These are phyloP conservation scores for Hypanus sabinus DNA, from an alignment of 2,113 vertebrate species.

Conservation along the genomic window DNA sequence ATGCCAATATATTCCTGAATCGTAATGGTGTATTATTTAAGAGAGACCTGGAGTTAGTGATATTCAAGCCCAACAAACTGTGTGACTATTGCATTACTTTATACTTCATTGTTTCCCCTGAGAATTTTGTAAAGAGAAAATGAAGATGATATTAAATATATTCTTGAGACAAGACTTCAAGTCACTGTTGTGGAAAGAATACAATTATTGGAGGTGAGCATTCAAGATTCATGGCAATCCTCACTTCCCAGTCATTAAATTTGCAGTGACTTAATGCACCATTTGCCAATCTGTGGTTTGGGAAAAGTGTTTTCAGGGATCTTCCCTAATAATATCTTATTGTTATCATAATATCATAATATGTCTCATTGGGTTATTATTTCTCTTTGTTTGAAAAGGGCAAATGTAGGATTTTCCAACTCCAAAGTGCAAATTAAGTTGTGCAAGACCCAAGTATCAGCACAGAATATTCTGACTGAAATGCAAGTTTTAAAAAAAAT, in stretches of 20 bases:
- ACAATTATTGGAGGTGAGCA: neutral
- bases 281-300: neutral
- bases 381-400: neutral
- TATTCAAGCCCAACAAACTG: neutral
- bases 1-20: too few relatives aligned
- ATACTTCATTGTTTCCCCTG: neutral
- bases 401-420: neutral
- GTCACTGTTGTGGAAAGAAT: neutral
- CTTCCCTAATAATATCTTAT: neutral
- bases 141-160: neutral
- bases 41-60: too few relatives aligned
- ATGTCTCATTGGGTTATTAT: neutral
- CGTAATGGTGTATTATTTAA: too few relatives aligned
- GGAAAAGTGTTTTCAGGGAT: neutral
- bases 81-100: neutral
- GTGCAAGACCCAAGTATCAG: neutral
- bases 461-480: neutral
- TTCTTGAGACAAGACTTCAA: neutral
- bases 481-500: neutral
- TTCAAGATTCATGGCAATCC: neutral
- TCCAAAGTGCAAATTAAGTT: neutral
- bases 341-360: too few relatives aligned
- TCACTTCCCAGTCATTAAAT: neutral
- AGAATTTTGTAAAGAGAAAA: neutral
- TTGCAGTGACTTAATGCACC: neutral